A percentile compares a stretch with the other conserved stretches of the same genome.
These are phyloP conservation scores for Pachyrhynchus sulphureomaculatus DNA, from an alignment of 1,140 invertebrate genomes.

Conservation along the genomic window DNA sequence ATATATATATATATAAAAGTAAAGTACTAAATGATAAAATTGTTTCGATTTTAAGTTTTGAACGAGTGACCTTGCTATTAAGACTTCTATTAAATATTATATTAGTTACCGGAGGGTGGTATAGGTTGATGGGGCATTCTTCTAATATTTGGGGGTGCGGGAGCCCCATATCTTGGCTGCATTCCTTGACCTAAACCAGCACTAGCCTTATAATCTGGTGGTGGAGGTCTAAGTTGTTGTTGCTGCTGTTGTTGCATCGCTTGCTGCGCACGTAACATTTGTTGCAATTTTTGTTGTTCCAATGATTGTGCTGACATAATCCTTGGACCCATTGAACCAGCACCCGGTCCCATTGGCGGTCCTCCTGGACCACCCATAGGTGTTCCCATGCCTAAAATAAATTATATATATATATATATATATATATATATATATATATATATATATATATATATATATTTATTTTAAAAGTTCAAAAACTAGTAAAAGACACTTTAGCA, in stretches of 20 bases:
- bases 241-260: conserved; percentile 27
- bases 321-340: conserved; percentile 27
- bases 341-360: conserved; percentile 32
- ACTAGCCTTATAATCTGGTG: conserved; percentile 73
- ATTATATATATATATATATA: not conserved
- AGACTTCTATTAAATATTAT: too few species aligned
- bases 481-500: too few species aligned
- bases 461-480: too few species aligned
- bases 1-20: too few species aligned
- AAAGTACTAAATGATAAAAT: too few species aligned
- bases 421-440: not conserved
- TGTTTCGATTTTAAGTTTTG: too few species aligned
- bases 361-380: conserved; percentile 39
- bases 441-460: too few species aligned
- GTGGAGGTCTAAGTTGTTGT: conserved; percentile 61
- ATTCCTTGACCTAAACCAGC: conserved; percentile 62
- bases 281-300: conserved; percentile 49
- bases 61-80: too few species aligned
- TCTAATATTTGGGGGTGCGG: conserved; percentile 57
- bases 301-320: conserved; percentile 37
- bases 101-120: conserved; percentile 65
- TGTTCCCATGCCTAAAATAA: conserved; percentile 15
- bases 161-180: conserved; percentile 46
- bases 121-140: conserved; percentile 66
- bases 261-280: conserved; percentile 29